Evolutionary conservation across 2,113 vertebrate species (phyloP).

Genomic region (Myanophis thanlyinensis): DNA sequence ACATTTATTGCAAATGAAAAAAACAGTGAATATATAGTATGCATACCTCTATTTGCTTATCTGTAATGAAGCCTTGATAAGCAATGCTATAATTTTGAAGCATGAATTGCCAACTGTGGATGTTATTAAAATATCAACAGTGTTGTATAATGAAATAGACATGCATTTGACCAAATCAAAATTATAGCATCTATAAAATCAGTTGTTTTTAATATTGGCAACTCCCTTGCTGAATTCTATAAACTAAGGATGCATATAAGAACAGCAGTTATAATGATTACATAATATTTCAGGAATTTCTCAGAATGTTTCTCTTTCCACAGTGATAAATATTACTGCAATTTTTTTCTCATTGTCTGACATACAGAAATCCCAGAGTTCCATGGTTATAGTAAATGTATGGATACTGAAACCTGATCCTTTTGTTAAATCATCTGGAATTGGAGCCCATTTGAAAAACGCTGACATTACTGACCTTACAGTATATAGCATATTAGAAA

Average conservation of each 20-base stretch:
- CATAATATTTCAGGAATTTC: constrained; percentile 11
- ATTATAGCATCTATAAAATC: constrained; percentile 6
- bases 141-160: constrained; percentile 45
- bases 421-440: constrained; percentile 12
- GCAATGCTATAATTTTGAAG: constrained; percentile 42
- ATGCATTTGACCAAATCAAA: constrained; percentile 40
- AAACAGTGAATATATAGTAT: constrained; percentile 20
- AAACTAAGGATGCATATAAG: constrained; percentile 32
- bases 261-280: constrained; percentile 4
- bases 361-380: constrained; percentile 17
- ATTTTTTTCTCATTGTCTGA: background rate
- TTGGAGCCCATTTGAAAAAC: background rate
- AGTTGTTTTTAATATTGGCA: constrained; percentile 30
- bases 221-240: constrained; percentile 33
- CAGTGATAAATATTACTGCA: constrained; percentile 7
- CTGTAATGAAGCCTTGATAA: constrained; percentile 1
- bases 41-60: background rate
- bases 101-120: constrained; percentile 41
- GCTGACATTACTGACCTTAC: constrained; percentile 14
- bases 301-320: constrained; percentile 9
- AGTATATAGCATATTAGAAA: constrained; percentile 12
- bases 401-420: background rate
- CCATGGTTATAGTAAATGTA: constrained; percentile 1
- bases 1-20: constrained; percentile 22
- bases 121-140: constrained; percentile 52